Evolutionary conservation across 2,113 vertebrate genomes (phyloP).

Genomic region (Rousettus leschenaultii): DNA sequence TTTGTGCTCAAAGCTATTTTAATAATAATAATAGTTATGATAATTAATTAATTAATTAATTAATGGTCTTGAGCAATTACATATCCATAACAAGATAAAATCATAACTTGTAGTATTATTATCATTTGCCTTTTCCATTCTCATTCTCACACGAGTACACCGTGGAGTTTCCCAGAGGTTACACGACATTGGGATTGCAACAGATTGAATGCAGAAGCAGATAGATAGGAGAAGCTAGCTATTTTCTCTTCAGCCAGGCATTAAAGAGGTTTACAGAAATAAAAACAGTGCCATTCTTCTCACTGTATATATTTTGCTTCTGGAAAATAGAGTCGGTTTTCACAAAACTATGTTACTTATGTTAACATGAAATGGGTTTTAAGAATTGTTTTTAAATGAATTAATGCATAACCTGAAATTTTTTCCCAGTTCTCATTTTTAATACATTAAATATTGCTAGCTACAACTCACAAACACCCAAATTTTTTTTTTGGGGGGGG

Average conservation of each 20-base stretch:
- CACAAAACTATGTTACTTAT: neutral
- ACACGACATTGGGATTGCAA: neutral
- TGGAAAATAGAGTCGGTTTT: neutral
- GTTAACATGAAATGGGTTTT: neutral
- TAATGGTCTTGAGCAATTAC: neutral
- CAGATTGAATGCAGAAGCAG: neutral
- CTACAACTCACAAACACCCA: neutral
- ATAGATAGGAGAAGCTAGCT: neutral
- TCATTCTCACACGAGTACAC: neutral
- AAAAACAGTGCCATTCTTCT: neutral
- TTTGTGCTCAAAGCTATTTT: neutral
- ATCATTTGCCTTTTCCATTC: neutral
- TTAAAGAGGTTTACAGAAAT: neutral
- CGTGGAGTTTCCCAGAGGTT: neutral
- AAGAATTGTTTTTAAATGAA: neutral
- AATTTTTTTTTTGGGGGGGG: neutral
- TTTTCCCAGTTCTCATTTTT: neutral
- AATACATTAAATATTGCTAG: neutral
- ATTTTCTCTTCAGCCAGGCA: neutral
- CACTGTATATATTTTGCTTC: neutral
- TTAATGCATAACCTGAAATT: neutral
- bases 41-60: too few relatives aligned
- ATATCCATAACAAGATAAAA: neutral
- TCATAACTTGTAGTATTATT: too few relatives aligned
- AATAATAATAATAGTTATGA: neutral